A percentile compares a stretch with the other conserved stretches of the same genome.
These are phyloP conservation scores for Axinella damicornis DNA, from an alignment of 37 sponge, comb jelly and placozoan genomes.

Conservation along the genomic window DNA sequence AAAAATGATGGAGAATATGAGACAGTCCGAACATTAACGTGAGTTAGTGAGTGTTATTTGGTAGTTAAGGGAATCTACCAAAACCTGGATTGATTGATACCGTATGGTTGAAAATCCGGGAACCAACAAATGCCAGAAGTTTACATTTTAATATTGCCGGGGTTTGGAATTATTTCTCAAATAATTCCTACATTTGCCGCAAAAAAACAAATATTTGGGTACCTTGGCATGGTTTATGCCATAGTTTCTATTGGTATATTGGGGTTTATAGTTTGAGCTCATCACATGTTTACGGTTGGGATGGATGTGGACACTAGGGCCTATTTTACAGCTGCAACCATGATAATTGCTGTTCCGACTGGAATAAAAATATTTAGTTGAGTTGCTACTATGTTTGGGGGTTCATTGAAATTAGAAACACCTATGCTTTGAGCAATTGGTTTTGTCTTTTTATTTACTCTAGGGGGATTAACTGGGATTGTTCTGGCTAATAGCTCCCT, in stretches of 20 bases:
- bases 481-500: conserved; percentile 84
- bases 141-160: conserved; percentile 89
- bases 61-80: no score
- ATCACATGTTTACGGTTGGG: conserved; percentile 93
- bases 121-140: conserved; percentile 62
- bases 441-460: conserved; percentile 93
- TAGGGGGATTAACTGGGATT: conserved; percentile 89
- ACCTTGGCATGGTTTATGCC: conserved; percentile 91
- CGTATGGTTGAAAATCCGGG: no score
- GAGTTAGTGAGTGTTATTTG: no score
- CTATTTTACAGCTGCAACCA: conserved; percentile 92
- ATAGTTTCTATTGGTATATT: conserved; percentile 91
- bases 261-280: conserved; percentile 93
- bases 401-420: conserved; percentile 73
- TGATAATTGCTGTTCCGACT: conserved; percentile 91
- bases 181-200: conserved; percentile 76
- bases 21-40: no score
- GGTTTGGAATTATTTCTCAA: conserved; percentile 91
- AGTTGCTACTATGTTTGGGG: conserved; percentile 81
- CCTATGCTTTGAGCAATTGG: conserved; percentile 90
- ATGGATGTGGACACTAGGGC: conserved; percentile 93
- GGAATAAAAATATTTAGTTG: conserved; percentile 95
- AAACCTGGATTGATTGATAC: no score
- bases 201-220: conserved; percentile 90
- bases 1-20: no score